A percentile compares a stretch with the other conserved stretches of the same genome.
Conservation (phyloP, 2,888 invertebrate species). For the Lapara coniferarum region DNA sequence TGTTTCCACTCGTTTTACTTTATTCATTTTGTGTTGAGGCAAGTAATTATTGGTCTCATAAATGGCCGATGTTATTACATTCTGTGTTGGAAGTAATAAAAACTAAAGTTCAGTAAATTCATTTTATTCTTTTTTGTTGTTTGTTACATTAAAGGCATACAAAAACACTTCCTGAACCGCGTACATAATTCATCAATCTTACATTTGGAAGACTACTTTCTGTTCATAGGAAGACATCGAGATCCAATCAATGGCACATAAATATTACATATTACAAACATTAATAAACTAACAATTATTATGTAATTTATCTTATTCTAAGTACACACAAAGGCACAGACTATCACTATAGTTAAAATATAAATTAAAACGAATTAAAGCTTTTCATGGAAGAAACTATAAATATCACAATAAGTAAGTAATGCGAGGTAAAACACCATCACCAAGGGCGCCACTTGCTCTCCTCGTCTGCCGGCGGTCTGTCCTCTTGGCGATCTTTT, state of each 20-base stretch:
- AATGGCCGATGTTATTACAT: conserved; percentile 19
- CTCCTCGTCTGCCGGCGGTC: conserved; percentile 67
- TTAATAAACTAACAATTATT: conserved; percentile 39
- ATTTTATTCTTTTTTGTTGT: conserved; percentile 10
- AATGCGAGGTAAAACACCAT: conserved; percentile 31
- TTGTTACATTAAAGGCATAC: neutral
- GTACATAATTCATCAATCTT: conserved; percentile 13
- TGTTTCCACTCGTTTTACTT: conserved; percentile 1
- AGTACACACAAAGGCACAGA: conserved; percentile 23
- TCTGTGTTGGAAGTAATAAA: neutral
- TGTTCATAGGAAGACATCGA: conserved; percentile 70
- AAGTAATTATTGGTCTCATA: conserved; percentile 19
- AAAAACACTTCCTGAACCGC: conserved; percentile 7
- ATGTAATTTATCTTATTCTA: conserved; percentile 34
- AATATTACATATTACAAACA: conserved; percentile 31
- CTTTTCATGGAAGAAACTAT: conserved; percentile 79
- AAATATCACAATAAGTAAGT: conserved; percentile 71
- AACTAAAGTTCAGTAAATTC: conserved; percentile 1
- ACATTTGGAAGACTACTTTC: conserved; percentile 47
- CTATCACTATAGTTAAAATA: conserved; percentile 39
- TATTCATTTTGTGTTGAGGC: conserved; percentile 7
- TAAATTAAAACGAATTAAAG: conserved; percentile 80
- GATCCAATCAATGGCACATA: conserved; percentile 76
- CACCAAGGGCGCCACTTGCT: conserved; percentile 80
- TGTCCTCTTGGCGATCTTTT: conserved; percentile 59